Conservation (phyloP, 2,797 vertebrate species). For the Cirrhinus mrigala region DNA sequence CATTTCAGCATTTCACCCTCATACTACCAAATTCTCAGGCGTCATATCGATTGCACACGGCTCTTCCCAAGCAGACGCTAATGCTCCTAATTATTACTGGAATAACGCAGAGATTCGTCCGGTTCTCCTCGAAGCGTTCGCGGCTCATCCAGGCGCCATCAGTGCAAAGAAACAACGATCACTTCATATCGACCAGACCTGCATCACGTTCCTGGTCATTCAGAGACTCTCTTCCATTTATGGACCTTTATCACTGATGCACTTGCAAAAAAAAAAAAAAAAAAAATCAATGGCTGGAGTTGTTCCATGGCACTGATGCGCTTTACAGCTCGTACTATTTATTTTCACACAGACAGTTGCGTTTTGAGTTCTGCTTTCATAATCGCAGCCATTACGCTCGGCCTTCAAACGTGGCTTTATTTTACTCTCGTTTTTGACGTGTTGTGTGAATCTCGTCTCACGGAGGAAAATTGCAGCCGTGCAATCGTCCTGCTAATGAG, state of each 20-base stretch:
- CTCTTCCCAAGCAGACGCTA: neutral
- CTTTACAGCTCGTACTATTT: slow-evolving; percentile 50
- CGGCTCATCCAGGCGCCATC: slow-evolving; percentile 11
- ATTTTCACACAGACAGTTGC: slow-evolving; percentile 30
- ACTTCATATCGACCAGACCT: slow-evolving; percentile 52
- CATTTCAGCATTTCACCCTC: neutral
- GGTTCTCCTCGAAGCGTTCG: neutral
- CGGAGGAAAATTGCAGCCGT: neutral
- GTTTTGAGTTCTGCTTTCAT: slow-evolving; percentile 18
- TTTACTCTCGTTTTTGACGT: neutral
- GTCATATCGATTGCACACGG: neutral
- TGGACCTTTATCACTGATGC: slow-evolving; percentile 46
- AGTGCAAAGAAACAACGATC: slow-evolving; percentile 48
- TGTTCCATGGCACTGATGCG: slow-evolving; percentile 34
- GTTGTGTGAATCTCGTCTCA: neutral
- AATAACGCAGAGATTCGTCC: neutral
- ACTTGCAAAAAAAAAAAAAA: neutral
- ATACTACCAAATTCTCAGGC: neutral
- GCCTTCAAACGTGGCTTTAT: neutral
- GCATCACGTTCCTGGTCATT: slow-evolving; percentile 45
- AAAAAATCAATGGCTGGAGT: slow-evolving; percentile 53
- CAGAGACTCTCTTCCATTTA: slow-evolving; percentile 38
- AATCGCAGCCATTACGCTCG: neutral
- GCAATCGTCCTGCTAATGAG: neutral
- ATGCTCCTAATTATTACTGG: neutral